A percentile compares a stretch with the other conserved stretches of the same genome.
These are phyloP conservation scores for Calonectris borealis DNA, from an alignment of 2,113 vertebrate species.

Conservation along the genomic window DNA sequence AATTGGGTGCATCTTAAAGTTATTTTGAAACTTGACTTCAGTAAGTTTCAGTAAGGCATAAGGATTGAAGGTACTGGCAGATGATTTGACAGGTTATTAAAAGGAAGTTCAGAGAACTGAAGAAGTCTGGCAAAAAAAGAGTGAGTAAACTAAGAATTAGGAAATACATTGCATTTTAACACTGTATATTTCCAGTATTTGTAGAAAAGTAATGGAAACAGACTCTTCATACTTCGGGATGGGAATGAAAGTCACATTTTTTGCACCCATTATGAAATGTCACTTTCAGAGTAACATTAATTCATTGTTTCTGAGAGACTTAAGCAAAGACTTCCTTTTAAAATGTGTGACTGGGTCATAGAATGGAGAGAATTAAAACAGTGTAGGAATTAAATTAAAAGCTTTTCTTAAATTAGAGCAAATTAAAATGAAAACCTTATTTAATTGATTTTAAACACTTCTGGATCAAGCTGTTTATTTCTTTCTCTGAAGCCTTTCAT, in stretches of 20 bases:
- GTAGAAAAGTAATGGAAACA: neutral
- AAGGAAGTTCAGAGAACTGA: neutral
- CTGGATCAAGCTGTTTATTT: conserved; percentile 58
- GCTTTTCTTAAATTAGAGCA: conserved; percentile 13
- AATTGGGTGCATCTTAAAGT: neutral
- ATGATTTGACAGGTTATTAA: neutral
- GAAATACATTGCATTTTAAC: neutral
- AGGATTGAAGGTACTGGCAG: neutral
- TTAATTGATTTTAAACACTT: conserved; percentile 62
- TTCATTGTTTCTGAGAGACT: neutral
- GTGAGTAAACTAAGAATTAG: neutral
- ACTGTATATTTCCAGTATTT: neutral
- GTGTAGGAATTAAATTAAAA: conserved; percentile 44
- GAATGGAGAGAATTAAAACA: conserved; percentile 1
- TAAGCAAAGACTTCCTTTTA: neutral
- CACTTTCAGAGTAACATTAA: neutral
- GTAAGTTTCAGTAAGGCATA: neutral
- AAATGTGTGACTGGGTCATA: conserved; percentile 12
- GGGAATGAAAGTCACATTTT: neutral
- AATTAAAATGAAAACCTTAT: conserved; percentile 38
- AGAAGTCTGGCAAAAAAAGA: neutral
- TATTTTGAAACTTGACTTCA: conserved; percentile 1
- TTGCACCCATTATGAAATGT: neutral
- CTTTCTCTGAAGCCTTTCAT: conserved; percentile 51
- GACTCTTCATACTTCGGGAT: neutral